Evolutionary conservation across 2,888 invertebrate species (phyloP).

Genomic region (Cyrtodaria siliqua): DNA sequence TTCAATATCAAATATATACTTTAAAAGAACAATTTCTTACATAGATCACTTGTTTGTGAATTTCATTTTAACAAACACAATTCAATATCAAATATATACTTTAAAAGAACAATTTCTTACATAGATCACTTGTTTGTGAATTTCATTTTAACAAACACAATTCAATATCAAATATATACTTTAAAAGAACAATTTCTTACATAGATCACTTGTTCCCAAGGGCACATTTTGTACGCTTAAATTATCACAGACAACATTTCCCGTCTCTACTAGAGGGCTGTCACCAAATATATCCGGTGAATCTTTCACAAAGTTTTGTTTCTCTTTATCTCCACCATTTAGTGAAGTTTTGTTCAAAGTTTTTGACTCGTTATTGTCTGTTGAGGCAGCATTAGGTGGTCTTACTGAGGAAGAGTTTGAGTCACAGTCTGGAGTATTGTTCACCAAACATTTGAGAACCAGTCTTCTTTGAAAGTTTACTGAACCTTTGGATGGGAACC

Average conservation of each 20-base stretch:
- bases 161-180: too few relatives aligned
- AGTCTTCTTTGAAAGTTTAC: neutral
- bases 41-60: too few relatives aligned
- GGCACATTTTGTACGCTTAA: neutral
- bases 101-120: too few relatives aligned
- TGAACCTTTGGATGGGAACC: too few relatives aligned
- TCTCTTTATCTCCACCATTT: neutral
- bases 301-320: neutral
- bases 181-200: conserved; percentile 47
- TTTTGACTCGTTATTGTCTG: neutral
- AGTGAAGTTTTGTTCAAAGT: neutral
- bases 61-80: too few relatives aligned
- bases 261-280: conserved; percentile 3
- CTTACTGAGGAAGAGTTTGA: too few relatives aligned
- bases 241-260: conserved; percentile 15
- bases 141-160: too few relatives aligned
- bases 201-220: conserved; percentile 14
- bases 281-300: conserved; percentile 38
- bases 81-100: too few relatives aligned
- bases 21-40: too few relatives aligned
- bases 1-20: too few relatives aligned
- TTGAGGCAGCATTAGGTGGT: too few relatives aligned
- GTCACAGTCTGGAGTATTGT: conserved; percentile 12
- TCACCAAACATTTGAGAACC: conserved; percentile 7
- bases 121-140: too few relatives aligned